Percentiles rank a stretch among this genome's conserved stretches.
Evolutionary conservation across 2,888 invertebrate genomes (phyloP).

Genomic region (Synergus itoensis): DNA sequence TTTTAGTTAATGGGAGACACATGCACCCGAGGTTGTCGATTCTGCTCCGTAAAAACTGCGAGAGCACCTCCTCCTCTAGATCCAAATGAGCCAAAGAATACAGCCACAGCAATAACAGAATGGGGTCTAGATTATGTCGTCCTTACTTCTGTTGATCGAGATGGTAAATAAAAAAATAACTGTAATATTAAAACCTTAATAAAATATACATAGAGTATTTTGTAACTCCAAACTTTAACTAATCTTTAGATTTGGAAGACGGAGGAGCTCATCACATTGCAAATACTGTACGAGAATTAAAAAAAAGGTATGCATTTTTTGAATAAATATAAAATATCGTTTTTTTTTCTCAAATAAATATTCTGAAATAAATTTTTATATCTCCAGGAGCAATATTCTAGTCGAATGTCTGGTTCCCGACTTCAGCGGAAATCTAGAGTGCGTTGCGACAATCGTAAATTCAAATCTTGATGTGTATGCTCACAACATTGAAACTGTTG

Average conservation of each 20-base stretch:
- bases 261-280: conserved; percentile 97
- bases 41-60: conserved; percentile 99
- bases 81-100: conserved; percentile 93
- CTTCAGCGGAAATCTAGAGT: conserved; percentile 89
- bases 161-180: conserved; percentile 82
- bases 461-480: conserved; percentile 98
- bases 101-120: conserved; percentile 93
- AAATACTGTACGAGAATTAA: conserved; percentile 82
- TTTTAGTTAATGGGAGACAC: conserved; percentile 97
- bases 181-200: neutral
- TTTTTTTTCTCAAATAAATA: conserved; percentile 12
- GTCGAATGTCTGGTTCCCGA: conserved; percentile 99
- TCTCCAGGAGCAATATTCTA: conserved; percentile 88
- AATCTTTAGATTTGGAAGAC: conserved; percentile 89
- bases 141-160: conserved; percentile 98
- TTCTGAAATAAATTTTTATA: conserved; percentile 1
- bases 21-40: conserved; percentile 98
- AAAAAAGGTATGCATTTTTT: conserved; percentile 64
- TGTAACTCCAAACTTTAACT: neutral
- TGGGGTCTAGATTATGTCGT: conserved; percentile 99
- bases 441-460: conserved; percentile 86
- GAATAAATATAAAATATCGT: neutral
- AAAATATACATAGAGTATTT: neutral
- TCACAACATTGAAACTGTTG: conserved; percentile 99
- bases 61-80: conserved; percentile 93